A percentile compares a stretch with the other conserved stretches of the same genome.
Conservation (phyloP, 2,797 vertebrate genomes). For the Sylvia borin region DNA sequence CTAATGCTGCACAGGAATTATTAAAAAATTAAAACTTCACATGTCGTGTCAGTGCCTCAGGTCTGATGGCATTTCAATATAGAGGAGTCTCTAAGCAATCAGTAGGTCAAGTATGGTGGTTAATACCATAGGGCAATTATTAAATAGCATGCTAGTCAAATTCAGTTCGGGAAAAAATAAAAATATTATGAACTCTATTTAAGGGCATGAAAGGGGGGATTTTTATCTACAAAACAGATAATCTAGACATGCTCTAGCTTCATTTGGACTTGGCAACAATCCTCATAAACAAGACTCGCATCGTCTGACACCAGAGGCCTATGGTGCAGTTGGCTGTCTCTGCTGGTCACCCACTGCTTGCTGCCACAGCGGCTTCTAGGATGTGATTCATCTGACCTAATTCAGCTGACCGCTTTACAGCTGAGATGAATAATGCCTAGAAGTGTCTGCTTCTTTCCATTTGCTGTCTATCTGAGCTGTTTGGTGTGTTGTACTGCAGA, state of each 20-base stretch:
- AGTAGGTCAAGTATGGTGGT: neutral
- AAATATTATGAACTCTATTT: neutral
- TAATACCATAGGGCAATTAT: neutral
- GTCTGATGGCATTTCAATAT: neutral
- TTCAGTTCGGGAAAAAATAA: neutral
- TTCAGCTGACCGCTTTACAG: neutral
- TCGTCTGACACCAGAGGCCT: neutral
- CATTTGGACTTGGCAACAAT: neutral
- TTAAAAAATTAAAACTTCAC: neutral
- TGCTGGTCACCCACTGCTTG: neutral
- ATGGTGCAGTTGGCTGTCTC: neutral
- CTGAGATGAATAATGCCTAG: neutral
- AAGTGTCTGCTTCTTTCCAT: neutral
- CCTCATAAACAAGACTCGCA: neutral
- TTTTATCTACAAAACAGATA: neutral
- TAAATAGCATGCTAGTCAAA: neutral
- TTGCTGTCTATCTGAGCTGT: neutral
- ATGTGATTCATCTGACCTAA: constrained; percentile 31
- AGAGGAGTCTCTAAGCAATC: neutral
- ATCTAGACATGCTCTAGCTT: neutral
- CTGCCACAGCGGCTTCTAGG: neutral
- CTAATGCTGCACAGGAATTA: neutral
- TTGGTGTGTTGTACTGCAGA: neutral
- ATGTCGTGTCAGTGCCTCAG: neutral
- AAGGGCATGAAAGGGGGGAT: neutral